These are phyloP conservation scores for Erebia aethiops DNA, from an alignment of 2,888 invertebrate genomes.

Conservation along the genomic window DNA sequence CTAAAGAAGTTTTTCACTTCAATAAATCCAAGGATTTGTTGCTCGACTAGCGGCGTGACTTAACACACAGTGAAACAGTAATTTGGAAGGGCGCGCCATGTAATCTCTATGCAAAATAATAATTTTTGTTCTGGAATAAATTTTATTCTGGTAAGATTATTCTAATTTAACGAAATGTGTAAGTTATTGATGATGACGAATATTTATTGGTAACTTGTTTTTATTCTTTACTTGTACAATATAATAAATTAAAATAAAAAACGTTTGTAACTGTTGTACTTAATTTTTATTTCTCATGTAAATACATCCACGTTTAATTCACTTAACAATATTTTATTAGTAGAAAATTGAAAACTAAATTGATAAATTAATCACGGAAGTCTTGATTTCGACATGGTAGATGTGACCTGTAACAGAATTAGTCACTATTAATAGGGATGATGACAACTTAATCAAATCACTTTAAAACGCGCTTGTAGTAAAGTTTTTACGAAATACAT, in stretches of 20 bases:
- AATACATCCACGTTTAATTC: slow-evolving; percentile 36
- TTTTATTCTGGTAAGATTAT: not conserved
- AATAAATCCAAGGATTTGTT: too few species aligned
- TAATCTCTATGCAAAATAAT: not conserved
- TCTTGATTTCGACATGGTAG: not conserved
- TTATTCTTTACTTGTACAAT: slow-evolving; percentile 2
- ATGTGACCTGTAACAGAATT: not conserved
- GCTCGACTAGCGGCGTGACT: too few species aligned
- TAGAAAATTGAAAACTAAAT: slow-evolving; percentile 43
- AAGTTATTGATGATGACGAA: not conserved
- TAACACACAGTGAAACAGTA: too few species aligned
- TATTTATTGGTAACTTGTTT: slow-evolving; percentile 12
- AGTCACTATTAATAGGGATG: too few species aligned
- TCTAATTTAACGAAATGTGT: slow-evolving; percentile 3
- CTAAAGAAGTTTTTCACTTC: too few species aligned
- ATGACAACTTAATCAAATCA: too few species aligned
- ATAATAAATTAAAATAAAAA: slow-evolving; percentile 23
- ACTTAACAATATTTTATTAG: slow-evolving; percentile 31
- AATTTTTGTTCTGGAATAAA: not conserved
- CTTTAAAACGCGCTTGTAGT: too few species aligned
- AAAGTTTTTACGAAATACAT: too few species aligned
- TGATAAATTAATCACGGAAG: slow-evolving; percentile 49
- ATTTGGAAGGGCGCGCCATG: too few species aligned
- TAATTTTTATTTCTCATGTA: slow-evolving; percentile 36
- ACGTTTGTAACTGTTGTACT: slow-evolving; percentile 20